These are phyloP conservation scores for Orthosia incerta DNA, from an alignment of 2,888 invertebrate genomes.

Conservation along the genomic window DNA sequence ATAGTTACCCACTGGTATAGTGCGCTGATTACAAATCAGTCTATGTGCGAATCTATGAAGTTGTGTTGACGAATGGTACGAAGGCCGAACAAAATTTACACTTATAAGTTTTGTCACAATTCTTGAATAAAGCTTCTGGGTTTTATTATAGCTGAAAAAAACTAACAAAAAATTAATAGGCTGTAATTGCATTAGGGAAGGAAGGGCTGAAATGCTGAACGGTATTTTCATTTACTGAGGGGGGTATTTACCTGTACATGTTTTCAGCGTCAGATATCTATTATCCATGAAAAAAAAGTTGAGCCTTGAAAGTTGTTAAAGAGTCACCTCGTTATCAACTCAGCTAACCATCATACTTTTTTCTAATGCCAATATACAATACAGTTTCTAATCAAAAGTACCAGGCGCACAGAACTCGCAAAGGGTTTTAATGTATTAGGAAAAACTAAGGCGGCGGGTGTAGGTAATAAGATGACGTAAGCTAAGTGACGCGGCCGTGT, in stretches of 20 bases:
- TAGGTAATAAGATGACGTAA: constrained; percentile 64
- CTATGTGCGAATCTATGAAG: not conserved
- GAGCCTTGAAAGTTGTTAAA: too few species aligned
- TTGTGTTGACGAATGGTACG: not conserved
- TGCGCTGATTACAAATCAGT: constrained; percentile 6
- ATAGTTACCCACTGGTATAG: not conserved
- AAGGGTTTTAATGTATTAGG: constrained; percentile 56
- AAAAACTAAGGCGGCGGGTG: constrained; percentile 59
- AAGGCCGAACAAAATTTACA: not conserved
- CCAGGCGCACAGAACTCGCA: constrained; percentile 57
- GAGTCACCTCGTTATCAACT: not conserved
- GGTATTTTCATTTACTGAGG: too few species aligned
- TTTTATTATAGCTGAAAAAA: not conserved
- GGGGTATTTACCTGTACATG: too few species aligned
- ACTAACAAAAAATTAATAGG: too few species aligned
- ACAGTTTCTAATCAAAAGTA: constrained; percentile 63
- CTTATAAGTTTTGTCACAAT: not conserved
- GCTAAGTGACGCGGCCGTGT: constrained; percentile 65
- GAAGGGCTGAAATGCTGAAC: too few species aligned
- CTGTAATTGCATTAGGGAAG: too few species aligned
- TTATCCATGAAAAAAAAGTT: too few species aligned
- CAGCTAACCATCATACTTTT: not conserved
- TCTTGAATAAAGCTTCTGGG: too few species aligned
- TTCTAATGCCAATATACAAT: constrained; percentile 53
- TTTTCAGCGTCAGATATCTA: too few species aligned